These are phyloP conservation scores for Florisuga fusca DNA, from an alignment of 2,797 vertebrate species.

Conservation along the genomic window DNA sequence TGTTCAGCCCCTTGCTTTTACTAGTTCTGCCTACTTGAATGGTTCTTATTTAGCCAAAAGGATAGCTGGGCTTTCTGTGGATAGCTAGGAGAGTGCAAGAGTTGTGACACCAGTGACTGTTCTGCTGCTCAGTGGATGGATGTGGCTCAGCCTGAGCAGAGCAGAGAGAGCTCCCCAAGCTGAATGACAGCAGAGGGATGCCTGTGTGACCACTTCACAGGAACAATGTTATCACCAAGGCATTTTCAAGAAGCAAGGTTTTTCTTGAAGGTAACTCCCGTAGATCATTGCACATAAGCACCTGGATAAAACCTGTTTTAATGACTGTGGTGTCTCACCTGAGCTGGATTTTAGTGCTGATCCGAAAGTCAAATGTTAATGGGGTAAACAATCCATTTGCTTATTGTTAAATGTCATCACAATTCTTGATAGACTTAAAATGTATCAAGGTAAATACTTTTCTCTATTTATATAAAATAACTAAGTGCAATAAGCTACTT, in stretches of 20 bases:
- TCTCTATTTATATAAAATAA: slow-evolving; percentile 70
- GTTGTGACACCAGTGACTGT: fast-evolving
- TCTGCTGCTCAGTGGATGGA: fast-evolving
- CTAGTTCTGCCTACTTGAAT: not conserved
- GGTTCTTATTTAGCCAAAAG: not conserved
- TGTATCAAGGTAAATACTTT: slow-evolving; percentile 54
- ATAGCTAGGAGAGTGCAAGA: not conserved
- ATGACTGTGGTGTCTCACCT: not conserved
- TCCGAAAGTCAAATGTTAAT: not conserved
- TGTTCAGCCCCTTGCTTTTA: not conserved
- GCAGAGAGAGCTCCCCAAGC: not conserved
- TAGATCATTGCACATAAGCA: not conserved
- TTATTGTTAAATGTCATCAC: slow-evolving; percentile 19
- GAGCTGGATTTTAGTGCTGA: not conserved
- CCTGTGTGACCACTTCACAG: not conserved
- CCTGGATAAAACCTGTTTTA: not conserved
- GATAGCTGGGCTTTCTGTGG: not conserved
- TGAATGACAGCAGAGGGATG: fast-evolving
- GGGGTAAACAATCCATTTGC: not conserved
- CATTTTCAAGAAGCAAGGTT: not conserved
- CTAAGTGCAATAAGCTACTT: slow-evolving; percentile 70
- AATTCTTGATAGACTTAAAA: slow-evolving; percentile 33
- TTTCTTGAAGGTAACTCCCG: not conserved
- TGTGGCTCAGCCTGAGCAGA: not conserved
- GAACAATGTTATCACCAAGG: not conserved